Conservation (phyloP, 2,888 invertebrate genomes). For the Phaonia tiefii region DNA sequence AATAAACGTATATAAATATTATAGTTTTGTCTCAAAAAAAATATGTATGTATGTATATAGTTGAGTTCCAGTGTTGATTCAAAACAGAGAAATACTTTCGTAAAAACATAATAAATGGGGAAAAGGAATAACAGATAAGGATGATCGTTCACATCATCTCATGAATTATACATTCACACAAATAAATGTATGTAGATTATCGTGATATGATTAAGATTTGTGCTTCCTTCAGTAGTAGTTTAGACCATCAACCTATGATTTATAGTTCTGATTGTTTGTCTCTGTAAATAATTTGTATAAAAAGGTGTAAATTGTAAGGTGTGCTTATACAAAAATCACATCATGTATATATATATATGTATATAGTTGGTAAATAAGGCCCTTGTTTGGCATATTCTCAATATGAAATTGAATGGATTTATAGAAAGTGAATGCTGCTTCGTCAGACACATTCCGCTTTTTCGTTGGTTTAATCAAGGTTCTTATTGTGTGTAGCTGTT, state of each 20-base stretch:
- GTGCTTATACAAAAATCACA: too few species aligned
- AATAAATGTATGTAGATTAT: not conserved
- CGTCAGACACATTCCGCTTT: slow-evolving; percentile 17
- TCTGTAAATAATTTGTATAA: slow-evolving; percentile 55
- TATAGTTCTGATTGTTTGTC: slow-evolving; percentile 68
- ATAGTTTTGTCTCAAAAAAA: slow-evolving; percentile 13
- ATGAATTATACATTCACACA: not conserved
- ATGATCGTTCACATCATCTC: not conserved
- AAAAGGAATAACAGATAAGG: slow-evolving; percentile 4
- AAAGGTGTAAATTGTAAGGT: slow-evolving; percentile 18
- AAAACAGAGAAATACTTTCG: too few species aligned
- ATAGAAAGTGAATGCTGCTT: slow-evolving; percentile 19
- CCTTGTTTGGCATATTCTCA: slow-evolving; percentile 30
- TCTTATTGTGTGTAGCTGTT: not conserved
- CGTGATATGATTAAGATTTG: slow-evolving; percentile 26
- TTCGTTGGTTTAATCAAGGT: slow-evolving; percentile 31
- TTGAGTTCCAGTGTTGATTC: too few species aligned
- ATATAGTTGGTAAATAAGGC: slow-evolving; percentile 58
- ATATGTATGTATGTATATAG: too few species aligned
- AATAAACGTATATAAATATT: slow-evolving; percentile 51
- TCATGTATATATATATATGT: slow-evolving; percentile 31
- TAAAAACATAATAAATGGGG: not conserved
- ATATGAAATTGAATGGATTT: slow-evolving; percentile 24
- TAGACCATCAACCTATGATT: slow-evolving; percentile 26
- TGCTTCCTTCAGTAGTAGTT: slow-evolving; percentile 26